Base-by-base conservation (phyloP, 2,113 vertebrate genomes). In the Melanocharis versteri region DNA sequence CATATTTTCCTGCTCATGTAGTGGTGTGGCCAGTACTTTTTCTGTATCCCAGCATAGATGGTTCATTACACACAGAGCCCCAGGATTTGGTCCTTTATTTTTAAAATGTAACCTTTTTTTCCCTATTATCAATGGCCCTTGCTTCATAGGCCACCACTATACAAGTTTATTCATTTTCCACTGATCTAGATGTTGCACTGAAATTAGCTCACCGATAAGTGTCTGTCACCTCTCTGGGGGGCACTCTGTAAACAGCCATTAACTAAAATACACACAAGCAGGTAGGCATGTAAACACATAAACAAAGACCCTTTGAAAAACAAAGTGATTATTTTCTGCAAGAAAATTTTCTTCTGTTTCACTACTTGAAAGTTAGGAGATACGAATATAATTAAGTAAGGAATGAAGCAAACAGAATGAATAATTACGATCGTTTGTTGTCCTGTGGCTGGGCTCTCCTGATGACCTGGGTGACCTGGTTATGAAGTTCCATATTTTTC, bases 61-160 rank as follows among this genome's bases (percentile, higher is more conserved):
- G 21, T 33, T 30, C 20, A 8, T 47, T 19, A 27, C 9, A 30
- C 0, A 1, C 5, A 47, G 33, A 66, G 4, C 2, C 31, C 15
- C 12, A 48, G 44, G 15, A 64, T 65, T 40, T 42, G 20, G 11
- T 45, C 40, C 14, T 90, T 76, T 69, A 31, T 53, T 72, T 88
- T 79, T 83, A n/a, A 64, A n/a, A 69, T 12, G 1, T 42, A 73
- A n/a, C 4, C 14, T 18, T 47, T 82, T 86, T 31, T 3, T 7
- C 16, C 11, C 5, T 48, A 2, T 73, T 62, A 48, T 39, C 45
- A 50, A 7, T 33, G 6, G 6, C 2, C 16, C 6, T 64, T 71
- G 8, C 9, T 87, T 88, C 42, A 27, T 15, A 66, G 33, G 8
- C 23, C 14, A n/a, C 24, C 2, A 3, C 8, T 31, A 7, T 9